Base-by-base conservation (phyloP, 2,113 vertebrate genomes). In the Indicator indicator region DNA sequence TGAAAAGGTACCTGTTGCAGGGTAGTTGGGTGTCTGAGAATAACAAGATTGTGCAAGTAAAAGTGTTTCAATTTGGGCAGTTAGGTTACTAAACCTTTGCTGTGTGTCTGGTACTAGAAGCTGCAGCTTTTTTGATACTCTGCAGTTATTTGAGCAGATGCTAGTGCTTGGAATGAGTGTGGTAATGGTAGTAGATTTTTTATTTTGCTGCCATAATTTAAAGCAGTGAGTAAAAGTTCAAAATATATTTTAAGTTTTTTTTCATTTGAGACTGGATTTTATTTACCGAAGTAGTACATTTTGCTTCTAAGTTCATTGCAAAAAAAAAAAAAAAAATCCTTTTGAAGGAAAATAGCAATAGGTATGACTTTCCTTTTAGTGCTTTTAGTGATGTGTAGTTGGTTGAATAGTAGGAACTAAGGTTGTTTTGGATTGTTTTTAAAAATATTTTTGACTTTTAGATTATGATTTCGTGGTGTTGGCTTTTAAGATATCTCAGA, bases 391-490 rank as follows among this genome's bases (percentile, higher is more conserved):
- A 3, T 56, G 6, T 55, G 2, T 33, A 32, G 24, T 78, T 81
- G 30, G 23, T 76, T 46, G 24, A 73, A 23, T 46, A 76, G 71
- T 40, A 46, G n/a, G 11, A 85, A 87, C 30, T 46, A 2, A 60
- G 2, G 46, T 59, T 59, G 50, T 59, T 88, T 38, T 4, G 0
- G 48, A 16, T 58, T 3, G 4, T 6, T 54, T 75, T 70, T 16
- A 6, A 27, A 72, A 88, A 63, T 73, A 38, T 8, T 83, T 83
- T 59, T 42, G 11, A 9, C n/a, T 86, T 42, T 85, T 77, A 63
- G 56, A 87, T 42, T 82, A 88, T 60, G 67, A 67, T 71, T 91
- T 65, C 85, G 6, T 56, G 38, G 44, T 88, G 76, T 26, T 88
- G 64, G 30, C 68, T 90, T 88, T 73, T 70, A 72, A 32, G 72